phyloP scores from a whole-genome alignment of 2,797 vertebrate genomes.

The Oceanodroma leucorhoa region DNA sequence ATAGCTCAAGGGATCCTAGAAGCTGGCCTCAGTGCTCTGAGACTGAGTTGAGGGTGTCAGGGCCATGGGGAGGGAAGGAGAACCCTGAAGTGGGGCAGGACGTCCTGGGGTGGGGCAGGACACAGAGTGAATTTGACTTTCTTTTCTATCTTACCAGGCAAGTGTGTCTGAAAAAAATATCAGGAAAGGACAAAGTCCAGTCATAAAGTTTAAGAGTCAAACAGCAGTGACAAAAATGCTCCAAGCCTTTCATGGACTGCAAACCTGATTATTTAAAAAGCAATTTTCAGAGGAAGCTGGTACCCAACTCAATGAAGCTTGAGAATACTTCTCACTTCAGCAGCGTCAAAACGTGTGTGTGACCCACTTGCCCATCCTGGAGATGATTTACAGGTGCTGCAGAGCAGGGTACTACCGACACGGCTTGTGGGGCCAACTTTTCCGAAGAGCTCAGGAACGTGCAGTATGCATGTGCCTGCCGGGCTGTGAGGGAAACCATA shows the following conservation, averaged over 20 bases:
- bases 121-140: background rate
- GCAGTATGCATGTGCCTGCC: background rate
- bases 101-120: background rate
- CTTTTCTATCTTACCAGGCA: background rate
- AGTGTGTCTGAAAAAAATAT: background rate
- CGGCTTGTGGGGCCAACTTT: background rate
- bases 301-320: background rate
- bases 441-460: background rate
- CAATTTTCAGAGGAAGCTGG: background rate
- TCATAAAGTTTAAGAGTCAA: background rate
- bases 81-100: background rate
- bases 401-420: background rate
- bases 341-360: background rate
- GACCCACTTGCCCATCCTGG: background rate
- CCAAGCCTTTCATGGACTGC: background rate
- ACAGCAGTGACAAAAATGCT: background rate
- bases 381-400: background rate
- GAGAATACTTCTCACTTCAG: background rate
- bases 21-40: background rate
- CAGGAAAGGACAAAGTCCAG: background rate
- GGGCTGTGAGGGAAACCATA: background rate
- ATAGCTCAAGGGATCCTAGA: background rate
- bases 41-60: background rate
- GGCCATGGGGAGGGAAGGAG: background rate
- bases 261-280: background rate